phyloP scores from a whole-genome alignment of 2,888 invertebrate genomes.

The Capitulum mitella region DNA sequence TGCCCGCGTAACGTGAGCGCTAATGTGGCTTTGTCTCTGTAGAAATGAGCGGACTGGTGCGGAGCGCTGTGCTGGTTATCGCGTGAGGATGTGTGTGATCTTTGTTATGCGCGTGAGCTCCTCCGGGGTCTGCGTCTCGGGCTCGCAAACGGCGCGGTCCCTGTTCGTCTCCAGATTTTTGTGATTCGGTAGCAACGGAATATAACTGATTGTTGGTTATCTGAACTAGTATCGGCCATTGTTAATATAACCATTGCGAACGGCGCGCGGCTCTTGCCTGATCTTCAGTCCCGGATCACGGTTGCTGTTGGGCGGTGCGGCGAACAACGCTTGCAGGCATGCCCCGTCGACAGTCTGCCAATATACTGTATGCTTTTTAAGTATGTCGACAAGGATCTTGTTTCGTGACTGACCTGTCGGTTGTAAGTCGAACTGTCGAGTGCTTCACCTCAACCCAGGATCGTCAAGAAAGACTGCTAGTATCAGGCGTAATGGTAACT shows the following conservation, averaged over 20 bases:
- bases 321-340: no score
- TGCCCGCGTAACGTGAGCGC: no score
- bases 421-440: no score
- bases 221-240: neutral
- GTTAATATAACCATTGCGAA: constrained; percentile 11
- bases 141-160: neutral
- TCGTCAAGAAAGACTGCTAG: no score
- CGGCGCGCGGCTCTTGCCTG: neutral
- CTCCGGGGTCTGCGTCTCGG: neutral
- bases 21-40: no score
- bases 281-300: no score
- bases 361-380: neutral
- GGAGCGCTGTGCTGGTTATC: neutral
- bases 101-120: constrained; percentile 21
- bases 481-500: no score
- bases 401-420: no score
- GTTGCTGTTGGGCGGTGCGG: no score
- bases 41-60: neutral
- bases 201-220: constrained; percentile 5
- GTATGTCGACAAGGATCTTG: no score
- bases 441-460: no score
- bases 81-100: neutral
- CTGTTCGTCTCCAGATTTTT: neutral
- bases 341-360: neutral
- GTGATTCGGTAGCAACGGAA: neutral